Evolutionary conservation across 2,888 invertebrate genomes (phyloP), one percentile per base, ranked within the genome.

Genomic region (Yponomeuta plumbellus): DNA sequence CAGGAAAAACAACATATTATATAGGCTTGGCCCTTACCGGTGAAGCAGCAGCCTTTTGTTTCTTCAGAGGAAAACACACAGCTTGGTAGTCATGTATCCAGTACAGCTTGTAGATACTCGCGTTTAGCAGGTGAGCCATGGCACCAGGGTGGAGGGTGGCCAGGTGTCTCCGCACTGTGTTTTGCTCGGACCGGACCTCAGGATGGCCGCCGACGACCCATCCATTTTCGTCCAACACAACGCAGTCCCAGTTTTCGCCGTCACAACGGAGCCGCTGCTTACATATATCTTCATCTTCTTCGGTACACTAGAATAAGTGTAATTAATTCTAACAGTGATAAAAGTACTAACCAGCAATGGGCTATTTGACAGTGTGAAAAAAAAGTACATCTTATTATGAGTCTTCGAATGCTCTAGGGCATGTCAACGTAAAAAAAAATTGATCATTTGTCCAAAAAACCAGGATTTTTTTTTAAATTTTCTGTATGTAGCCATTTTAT

Each of bases 21-120:
- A 10, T 1, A 5, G 34, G 34, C 8, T 34, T 34, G 34, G 6
- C 34, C 26, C 44, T 52, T 61, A 67, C n/a, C 39, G 78, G 70
- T 11, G 84, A 80, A 10, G 73, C 70, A 6, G 69, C 72, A 10
- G 71, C 69, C 23, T 76, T 75, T 52, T 76, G 76, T 6, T 78
- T 71, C 66, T 74, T 70, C 0, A 74, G 75, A 1, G 83, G 80
- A 66, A 91, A 90, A 72, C 90, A 91, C 0, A 90, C 85, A 0
- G 78, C 84, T 66, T 91, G 90, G 68, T 91, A 91, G 68, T 91
- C 90, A 65, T 91, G 88, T 22, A 90, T 75, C 86, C 87, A 85
- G 72, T 84, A 81, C 5, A 88, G 71, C 17, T 84, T 80, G 69
- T 84, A 91, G 22, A 91, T 81, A 21, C 72, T 72, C 1, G 81